Evolutionary conservation across 2,113 vertebrate species (phyloP), one percentile per base, ranked within the genome.

Genomic region (Ptilorrhoa leucosticta): DNA sequence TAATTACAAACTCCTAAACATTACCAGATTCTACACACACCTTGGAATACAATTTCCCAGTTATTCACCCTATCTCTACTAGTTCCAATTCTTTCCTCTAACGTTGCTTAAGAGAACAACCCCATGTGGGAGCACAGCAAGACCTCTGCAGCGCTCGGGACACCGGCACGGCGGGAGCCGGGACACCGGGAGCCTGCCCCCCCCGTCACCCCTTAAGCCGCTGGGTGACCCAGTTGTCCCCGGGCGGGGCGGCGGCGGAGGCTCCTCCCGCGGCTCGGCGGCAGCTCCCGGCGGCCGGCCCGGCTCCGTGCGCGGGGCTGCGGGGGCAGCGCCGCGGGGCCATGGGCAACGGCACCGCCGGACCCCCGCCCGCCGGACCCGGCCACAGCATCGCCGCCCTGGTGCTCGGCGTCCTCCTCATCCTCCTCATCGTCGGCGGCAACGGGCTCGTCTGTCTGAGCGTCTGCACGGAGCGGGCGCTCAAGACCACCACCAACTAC

Each of bases 401-500:
- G 42, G 80, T 99, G 21, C 97, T 99, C 93, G 99, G 99, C 69
- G 77, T 98, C 71, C 42, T 98, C 50, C 98, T 99, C 56, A 99
- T 99, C 54, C 96, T 98, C 31, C 57, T 96, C 33, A 98, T 99
- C 91, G 97, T 98, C 37, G 98, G 98, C 5, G 99, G 99, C 33
- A 99, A 99, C 94, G 96, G 98, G 81, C 98, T 99, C 0, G 99
- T 99, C 87, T 99, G 99, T 69, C 91, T 98, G 24, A 99, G 99
- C 94, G 99, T 99, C 83, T 98, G 98, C 90, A 95, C 98, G 68
- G 99, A 99, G 97, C 99, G 99, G 91, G 98, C 99, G 51, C 94
- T 99, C 63, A 99, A 98, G 97, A 99, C 99, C 30, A 99, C 99
- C 50, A 99, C 99, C 50, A 99, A 99, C 98, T 99, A 98, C 97